Evolutionary conservation across 2,113 vertebrate genomes (phyloP).

Genomic region (Mobula birostris): DNA sequence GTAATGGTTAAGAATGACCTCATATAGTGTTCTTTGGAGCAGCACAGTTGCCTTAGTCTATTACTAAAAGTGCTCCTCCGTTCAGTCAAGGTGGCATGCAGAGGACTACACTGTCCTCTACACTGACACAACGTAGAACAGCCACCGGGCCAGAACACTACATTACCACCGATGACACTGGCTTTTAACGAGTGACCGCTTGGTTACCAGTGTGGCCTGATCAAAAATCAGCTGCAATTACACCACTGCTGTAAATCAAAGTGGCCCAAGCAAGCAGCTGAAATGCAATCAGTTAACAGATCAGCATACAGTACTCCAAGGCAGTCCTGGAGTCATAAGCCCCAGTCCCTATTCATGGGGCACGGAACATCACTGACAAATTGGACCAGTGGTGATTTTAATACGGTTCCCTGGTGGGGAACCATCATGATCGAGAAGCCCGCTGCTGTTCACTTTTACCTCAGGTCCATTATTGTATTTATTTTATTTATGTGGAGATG

Average conservation of each 20-base stretch:
- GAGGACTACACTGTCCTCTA: neutral
- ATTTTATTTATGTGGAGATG: too few relatives aligned
- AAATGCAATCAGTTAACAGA: neutral
- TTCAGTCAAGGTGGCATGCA: too few relatives aligned
- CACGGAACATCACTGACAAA: neutral
- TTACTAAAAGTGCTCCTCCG: too few relatives aligned
- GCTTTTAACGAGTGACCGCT: neutral
- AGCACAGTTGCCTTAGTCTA: too few relatives aligned
- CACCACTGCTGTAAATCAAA: neutral
- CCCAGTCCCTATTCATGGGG: neutral
- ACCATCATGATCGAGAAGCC: neutral
- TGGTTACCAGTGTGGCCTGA: neutral
- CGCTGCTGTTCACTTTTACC: neutral
- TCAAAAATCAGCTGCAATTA: neutral
- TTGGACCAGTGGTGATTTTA: neutral
- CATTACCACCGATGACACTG: neutral
- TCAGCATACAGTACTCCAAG: neutral
- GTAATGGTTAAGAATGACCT: too few relatives aligned
- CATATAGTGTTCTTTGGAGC: too few relatives aligned
- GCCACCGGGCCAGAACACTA: neutral
- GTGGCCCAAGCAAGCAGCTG: neutral
- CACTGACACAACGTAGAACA: neutral
- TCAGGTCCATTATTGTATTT: too few relatives aligned
- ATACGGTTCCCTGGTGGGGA: neutral
- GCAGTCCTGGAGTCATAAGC: neutral